Evolutionary conservation across 1,140 invertebrate species (phyloP), one percentile per base, ranked within the genome.

Genomic region (Panagrolaimus sp.): DNA sequence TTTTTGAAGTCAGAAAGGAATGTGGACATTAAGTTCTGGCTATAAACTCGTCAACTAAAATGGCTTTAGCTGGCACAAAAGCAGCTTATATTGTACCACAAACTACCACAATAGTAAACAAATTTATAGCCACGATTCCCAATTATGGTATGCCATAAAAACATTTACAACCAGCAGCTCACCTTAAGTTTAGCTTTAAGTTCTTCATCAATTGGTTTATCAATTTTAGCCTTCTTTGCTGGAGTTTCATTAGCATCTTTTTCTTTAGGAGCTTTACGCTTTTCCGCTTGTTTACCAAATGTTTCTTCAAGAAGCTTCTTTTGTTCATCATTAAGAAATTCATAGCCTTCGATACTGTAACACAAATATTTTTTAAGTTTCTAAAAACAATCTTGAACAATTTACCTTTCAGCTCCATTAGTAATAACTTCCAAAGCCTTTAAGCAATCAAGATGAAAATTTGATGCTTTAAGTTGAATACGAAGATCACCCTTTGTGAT

Each of bases 311-410:
- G 78, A 57, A 86, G 85, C 8, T 86, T 81, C 83, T 91, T 87
- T 82, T 96, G 92, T 69, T 91, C 90, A 74, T 88, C 87, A 9
- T 85, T 87, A 1, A 98, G 84, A 5, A 78, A 83, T 14, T 88
- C 86, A 82, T 88, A 91, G 0, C 93, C 92, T 69, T 89, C 89
- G 43, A 96, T 83, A 51, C 84, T 86, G 57, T 69, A 75, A 68
- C 46, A n/a, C n/a, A n/a, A 48, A 51, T 63, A 64, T 47, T 31
- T 57, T 75, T 31, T 16, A 20, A 38, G 23, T 44, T 27, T 72
- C 64, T 74, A 69, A 27, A 46, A 43, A 9, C 69, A n/a, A n/a
- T n/a, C n/a, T n/a, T n/a, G n/a, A n/a, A n/a, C n/a, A n/a, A n/a
- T n/a, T 16, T 66, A 68, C 67, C 27, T 65, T 38, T 46, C 63